phyloP scores from a whole-genome alignment of 1,140 invertebrate species.

The Caenorhabditis brenneri region DNA sequence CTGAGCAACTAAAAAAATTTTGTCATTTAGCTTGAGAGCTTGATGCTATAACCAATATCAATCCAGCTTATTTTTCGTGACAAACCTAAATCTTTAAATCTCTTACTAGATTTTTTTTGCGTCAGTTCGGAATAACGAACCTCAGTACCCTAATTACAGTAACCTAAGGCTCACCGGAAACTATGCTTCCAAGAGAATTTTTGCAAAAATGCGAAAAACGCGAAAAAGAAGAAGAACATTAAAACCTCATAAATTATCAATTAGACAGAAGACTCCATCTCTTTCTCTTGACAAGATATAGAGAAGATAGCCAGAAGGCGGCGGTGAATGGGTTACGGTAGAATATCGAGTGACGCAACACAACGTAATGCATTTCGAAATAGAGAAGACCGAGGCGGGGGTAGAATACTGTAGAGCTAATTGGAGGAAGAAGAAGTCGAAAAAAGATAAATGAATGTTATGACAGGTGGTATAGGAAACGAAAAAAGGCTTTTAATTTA shows the following conservation, averaged over 20 bases:
- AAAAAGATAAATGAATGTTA: slow-evolving; percentile 22
- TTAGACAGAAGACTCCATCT: background rate
- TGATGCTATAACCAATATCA: too few species aligned
- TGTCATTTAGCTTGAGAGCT: too few species aligned
- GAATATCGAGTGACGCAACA: background rate
- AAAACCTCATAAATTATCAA: slow-evolving; percentile 41
- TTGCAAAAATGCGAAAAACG: background rate
- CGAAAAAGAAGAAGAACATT: slow-evolving; percentile 7
- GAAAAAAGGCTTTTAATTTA: background rate
- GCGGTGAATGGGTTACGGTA: slow-evolving; percentile 1
- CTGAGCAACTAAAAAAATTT: too few species aligned
- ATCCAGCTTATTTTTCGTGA: too few species aligned
- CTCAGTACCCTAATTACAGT: too few species aligned
- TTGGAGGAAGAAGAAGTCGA: background rate
- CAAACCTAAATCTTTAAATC: too few species aligned
- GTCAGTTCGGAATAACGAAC: too few species aligned
- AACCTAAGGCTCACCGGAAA: too few species aligned
- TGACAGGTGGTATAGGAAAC: background rate
- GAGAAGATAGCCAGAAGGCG: background rate
- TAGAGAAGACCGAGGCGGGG: too few species aligned
- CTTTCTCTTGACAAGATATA: too few species aligned
- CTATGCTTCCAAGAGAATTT: background rate
- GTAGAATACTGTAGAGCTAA: slow-evolving; percentile 10
- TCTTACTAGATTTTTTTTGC: too few species aligned
- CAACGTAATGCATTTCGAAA: slow-evolving; percentile 22